phyloP scores from a whole-genome alignment of 2,113 vertebrate genomes.

The Bubo scandiacus region DNA sequence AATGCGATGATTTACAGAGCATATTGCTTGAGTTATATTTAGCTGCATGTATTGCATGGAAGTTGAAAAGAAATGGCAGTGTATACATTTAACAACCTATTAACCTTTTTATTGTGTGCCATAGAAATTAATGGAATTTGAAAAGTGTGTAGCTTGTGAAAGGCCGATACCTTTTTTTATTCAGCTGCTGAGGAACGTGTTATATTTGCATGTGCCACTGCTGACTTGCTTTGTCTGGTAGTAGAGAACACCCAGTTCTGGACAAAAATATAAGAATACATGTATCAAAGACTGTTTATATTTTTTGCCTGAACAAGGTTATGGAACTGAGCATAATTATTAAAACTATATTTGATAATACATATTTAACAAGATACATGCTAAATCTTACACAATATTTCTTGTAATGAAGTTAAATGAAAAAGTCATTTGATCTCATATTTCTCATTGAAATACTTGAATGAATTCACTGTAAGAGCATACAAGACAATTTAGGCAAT shows the following conservation, averaged over 20 bases:
- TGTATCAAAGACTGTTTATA: not conserved
- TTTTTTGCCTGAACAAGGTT: not conserved
- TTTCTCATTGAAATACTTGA: not conserved
- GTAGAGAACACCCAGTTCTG: slow-evolving; percentile 35
- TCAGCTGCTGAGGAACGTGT: not conserved
- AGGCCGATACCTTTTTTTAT: not conserved
- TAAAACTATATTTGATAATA: not conserved
- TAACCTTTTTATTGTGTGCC: slow-evolving; percentile 52
- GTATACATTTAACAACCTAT: slow-evolving; percentile 46
- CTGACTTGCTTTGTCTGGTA: slow-evolving; percentile 39
- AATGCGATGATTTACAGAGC: slow-evolving; percentile 49
- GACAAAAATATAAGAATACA: not conserved
- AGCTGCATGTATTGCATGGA: slow-evolving; percentile 70
- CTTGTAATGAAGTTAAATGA: not conserved
- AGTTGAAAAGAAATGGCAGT: slow-evolving; percentile 37
- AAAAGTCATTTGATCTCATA: not conserved
- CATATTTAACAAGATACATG: not conserved
- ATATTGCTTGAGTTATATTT: slow-evolving; percentile 60
- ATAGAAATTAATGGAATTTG: slow-evolving; percentile 17
- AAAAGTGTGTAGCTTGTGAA: not conserved
- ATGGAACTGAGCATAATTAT: not conserved
- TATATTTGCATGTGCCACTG: slow-evolving; percentile 55
- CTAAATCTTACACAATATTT: not conserved
- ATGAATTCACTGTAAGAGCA: not conserved
- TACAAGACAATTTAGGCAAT: not conserved